Evolutionary conservation across 35 echinoderm and acorn worm species (phyloP).

Genomic region (Hemicentrotus pulcherrimus): DNA sequence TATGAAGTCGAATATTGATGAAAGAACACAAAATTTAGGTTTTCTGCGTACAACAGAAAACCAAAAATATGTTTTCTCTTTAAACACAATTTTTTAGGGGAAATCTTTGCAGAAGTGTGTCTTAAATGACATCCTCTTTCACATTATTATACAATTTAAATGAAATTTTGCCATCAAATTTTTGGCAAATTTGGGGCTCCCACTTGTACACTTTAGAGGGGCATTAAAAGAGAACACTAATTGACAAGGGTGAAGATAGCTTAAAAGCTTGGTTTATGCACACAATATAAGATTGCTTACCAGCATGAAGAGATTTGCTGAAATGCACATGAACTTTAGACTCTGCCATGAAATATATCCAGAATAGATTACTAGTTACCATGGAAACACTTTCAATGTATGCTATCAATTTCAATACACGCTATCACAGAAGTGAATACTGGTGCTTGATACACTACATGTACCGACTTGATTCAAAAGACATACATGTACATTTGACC

Average conservation of each 20-base stretch:
- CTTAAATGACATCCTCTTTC: too few species aligned
- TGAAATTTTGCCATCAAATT: too few species aligned
- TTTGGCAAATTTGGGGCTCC: too few species aligned
- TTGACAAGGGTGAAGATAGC: not conserved
- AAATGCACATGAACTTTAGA: constrained; percentile 18
- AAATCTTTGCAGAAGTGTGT: too few species aligned
- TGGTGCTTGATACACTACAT: not conserved
- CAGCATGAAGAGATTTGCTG: constrained; percentile 4
- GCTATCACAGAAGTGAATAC: not conserved
- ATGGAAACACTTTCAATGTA: constrained; percentile 1
- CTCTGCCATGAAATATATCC: constrained; percentile 45
- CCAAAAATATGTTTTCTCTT: too few species aligned
- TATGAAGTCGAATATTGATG: too few species aligned
- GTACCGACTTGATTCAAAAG: not conserved
- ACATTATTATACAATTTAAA: too few species aligned
- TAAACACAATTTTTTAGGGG: too few species aligned
- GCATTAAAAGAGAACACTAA: not conserved
- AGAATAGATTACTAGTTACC: constrained; percentile 40
- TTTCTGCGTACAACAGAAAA: too few species aligned
- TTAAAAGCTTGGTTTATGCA: not conserved
- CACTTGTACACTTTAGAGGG: too few species aligned
- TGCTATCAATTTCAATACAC: not conserved
- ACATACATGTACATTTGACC: not conserved
- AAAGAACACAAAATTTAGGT: too few species aligned
- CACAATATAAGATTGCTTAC: not conserved